Percentiles rank a stretch among this genome's conserved stretches.
These are phyloP conservation scores for Xestobium rufovillosum DNA, from an alignment of 2,888 invertebrate genomes.

Conservation along the genomic window DNA sequence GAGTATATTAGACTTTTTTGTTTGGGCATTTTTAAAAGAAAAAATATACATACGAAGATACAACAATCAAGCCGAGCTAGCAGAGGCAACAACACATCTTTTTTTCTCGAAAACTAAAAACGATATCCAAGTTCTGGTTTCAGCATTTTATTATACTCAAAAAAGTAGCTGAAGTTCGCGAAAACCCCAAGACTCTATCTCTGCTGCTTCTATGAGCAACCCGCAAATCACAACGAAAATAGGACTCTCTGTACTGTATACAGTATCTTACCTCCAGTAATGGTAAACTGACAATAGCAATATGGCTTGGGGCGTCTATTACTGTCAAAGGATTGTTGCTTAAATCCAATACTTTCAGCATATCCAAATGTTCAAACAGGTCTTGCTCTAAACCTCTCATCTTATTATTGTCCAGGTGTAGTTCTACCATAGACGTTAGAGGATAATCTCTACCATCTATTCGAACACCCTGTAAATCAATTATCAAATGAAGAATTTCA, in stretches of 20 bases:
- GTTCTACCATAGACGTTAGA: constrained; percentile 48
- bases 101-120: constrained; percentile 9
- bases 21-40: no score
- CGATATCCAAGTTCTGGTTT: no score
- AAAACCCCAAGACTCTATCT: no score
- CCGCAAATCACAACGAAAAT: no score
- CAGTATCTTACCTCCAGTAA: constrained; percentile 60
- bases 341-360: constrained; percentile 59
- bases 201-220: no score
- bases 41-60: no score
- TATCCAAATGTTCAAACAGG: constrained; percentile 64
- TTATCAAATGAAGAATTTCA: no score
- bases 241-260: constrained; percentile 1
- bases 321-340: constrained; percentile 66
- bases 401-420: constrained; percentile 63
- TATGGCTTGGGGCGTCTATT: constrained; percentile 55
- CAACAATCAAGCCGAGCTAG: no score
- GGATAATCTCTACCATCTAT: constrained; percentile 53
- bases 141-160: no score
- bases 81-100: neutral
- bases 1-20: no score
- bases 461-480: constrained; percentile 53
- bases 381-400: constrained; percentile 63
- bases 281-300: constrained; percentile 58
- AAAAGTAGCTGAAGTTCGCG: no score